Evolutionary conservation across 2,888 invertebrate genomes (phyloP), one percentile per base, ranked within the genome.

Genomic region (Acronicta aceris): DNA sequence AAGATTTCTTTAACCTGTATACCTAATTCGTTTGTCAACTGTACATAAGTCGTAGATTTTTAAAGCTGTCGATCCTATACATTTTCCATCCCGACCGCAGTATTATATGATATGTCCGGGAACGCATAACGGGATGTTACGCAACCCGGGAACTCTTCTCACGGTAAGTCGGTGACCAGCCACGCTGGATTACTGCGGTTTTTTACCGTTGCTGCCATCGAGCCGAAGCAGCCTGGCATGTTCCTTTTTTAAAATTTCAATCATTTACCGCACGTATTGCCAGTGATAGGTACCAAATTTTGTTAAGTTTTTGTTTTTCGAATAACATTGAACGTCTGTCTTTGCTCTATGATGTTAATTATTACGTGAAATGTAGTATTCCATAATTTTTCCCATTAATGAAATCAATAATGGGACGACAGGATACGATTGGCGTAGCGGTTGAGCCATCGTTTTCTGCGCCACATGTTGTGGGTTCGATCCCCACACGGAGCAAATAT

Each of bases 21-120:
- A 4, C 21, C 21, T 21, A 21, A 21, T 21, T 21, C 2, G 2
- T 21, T 21, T 21, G 21, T 21, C 21, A 21, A 21, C 21, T 21
- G 21, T 27, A 27, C 27, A 27, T 5, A 27, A 5, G 5, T 27
- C 7, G 1, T 27, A 27, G 30, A 33, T 33, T 33, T 33, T 33
- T 33, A 12, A 5, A 33, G 4, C 15, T 27, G 46, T 46, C 9
- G 5, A 49, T 47, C 36, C 21, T 47, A 12, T 10, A 7, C 13
- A 33, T 63, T 43, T 55, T 48, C 21, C 46, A 10, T 30, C n/a
- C 38, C 57, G 30, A 74, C 76, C 76, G 61, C 78, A 69, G 59
- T 49, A 56, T 65, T 60, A 68, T 48, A 58, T 62, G 78, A 74
- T 76, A 76, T 69, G 75, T 78, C 78, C 78, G 56, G 75, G 74